A percentile compares a stretch with the other conserved stretches of the same genome.
Conservation (phyloP, 2,113 vertebrate species). For the Gnathonemus longibarbis region DNA sequence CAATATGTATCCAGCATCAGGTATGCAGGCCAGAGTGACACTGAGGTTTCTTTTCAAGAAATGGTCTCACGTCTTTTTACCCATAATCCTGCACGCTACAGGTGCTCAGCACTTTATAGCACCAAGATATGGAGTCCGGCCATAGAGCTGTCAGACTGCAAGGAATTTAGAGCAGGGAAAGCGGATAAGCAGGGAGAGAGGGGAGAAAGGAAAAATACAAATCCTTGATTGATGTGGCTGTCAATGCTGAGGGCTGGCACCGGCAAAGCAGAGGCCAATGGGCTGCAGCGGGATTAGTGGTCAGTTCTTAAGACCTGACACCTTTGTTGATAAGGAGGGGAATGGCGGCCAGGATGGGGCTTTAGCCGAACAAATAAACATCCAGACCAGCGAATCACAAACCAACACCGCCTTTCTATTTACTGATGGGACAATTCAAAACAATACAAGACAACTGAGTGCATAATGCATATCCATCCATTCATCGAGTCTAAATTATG, state of each 20-base stretch:
- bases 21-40: neutral
- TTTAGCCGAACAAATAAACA: conserved; percentile 4
- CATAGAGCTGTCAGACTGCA: conserved; percentile 14
- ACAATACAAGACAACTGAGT: neutral
- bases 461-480: neutral
- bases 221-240: conserved; percentile 13
- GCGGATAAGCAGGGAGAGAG: conserved; percentile 2
- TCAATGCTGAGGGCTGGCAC: conserved; percentile 13
- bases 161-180: conserved; percentile 8
- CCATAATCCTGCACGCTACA: neutral
- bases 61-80: neutral
- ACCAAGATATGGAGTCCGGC: neutral
- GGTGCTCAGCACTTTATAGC: neutral
- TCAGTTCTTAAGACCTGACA: conserved; percentile 17
- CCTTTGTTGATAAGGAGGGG: conserved; percentile 15
- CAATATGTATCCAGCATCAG: neutral
- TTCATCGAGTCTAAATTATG: no score
- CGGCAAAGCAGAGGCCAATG: neutral
- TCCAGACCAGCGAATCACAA: neutral
- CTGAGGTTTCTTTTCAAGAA: neutral
- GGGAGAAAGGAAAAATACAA: neutral
- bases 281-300: conserved; percentile 8
- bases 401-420: neutral
- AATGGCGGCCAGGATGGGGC: neutral
- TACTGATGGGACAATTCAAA: neutral